Evolutionary conservation across 2,113 vertebrate genomes (phyloP), one percentile per base, ranked within the genome.

Genomic region (Callaeas wilsoni): DNA sequence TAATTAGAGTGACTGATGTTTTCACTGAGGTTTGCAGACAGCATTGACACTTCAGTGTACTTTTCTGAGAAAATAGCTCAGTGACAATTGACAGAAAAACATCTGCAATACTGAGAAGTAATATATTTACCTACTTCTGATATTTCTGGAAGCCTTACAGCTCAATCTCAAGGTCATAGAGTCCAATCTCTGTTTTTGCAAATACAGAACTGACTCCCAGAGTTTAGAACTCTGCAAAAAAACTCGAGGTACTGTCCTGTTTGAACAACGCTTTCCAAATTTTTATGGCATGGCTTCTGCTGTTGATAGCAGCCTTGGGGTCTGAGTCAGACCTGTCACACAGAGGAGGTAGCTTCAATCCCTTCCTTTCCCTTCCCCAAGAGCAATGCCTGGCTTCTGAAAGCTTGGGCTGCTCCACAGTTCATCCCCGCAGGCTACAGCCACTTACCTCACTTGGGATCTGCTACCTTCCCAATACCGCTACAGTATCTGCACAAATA

Each of bases 1-100:
- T 97, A 97, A 97, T 97, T 96, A 96, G 84, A 94, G 62, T 95
- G 95, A 96, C 53, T 96, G 90, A 96, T 96, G 92, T 94, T 96
- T 96, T 87, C 75, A 84, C 88, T 76, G 77, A 93, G 85, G 27
- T 67, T 95, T 96, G 75, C 71, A 90, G 93, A 95, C 91, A 96
- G 87, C 13, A 1, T 44, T 92, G 90, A 90, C 75, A 82, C 64
- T 89, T 94, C 21, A 57, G 50, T 87, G 71, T 86, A 75, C 41
- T 94, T 95, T 83, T 93, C 75, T 85, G 80, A 93, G 57, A 88
- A 59, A 94, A 90, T 81, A 94, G 37, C 68, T 93, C 90, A 70
- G 81, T 96, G 96, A 89, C 93, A 96, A 79, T 44, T 95, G 94
- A 91, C 93, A 95, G 87, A 82, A 76, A 70, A 95, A 74, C 47